phyloP scores from a whole-genome alignment of 2,888 invertebrate genomes.

The Lasioglossum figueresi region DNA sequence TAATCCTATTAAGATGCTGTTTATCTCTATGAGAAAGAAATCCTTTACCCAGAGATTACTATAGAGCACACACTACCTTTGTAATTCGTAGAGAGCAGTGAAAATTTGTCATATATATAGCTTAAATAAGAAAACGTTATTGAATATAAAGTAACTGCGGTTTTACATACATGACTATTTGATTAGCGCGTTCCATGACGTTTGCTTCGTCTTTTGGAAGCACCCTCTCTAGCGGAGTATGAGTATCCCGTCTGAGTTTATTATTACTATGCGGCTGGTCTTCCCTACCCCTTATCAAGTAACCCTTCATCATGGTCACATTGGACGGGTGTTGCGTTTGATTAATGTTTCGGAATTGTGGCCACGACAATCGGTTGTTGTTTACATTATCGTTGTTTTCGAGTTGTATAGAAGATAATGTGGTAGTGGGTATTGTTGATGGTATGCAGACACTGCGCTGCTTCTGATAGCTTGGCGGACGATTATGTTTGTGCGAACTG shows the following conservation, averaged over 20 bases:
- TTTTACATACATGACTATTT: conserved; percentile 93
- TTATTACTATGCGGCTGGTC: conserved; percentile 82
- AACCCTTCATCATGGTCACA: conserved; percentile 77
- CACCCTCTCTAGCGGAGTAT: conserved; percentile 86
- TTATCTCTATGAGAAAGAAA: conserved; percentile 71
- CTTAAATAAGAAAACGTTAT: conserved; percentile 70
- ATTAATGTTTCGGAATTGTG: conserved; percentile 85
- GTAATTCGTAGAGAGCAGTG: conserved; percentile 58
- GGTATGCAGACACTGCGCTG: conserved; percentile 82
- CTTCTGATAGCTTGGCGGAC: conserved; percentile 83
- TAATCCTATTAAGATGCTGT: conserved; percentile 61
- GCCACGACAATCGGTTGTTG: conserved; percentile 86
- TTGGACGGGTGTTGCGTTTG: conserved; percentile 80
- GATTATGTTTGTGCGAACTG: conserved; percentile 83
- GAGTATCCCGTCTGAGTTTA: conserved; percentile 82
- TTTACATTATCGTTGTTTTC: conserved; percentile 85
- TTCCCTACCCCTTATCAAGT: conserved; percentile 79
- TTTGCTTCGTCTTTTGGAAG: conserved; percentile 90
- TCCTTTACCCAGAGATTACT: conserved; percentile 75
- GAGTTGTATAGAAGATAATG: conserved; percentile 83
- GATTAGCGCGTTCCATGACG: conserved; percentile 93
- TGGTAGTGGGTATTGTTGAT: conserved; percentile 76
- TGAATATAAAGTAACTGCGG: conserved; percentile 63
- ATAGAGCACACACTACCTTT: conserved; percentile 69
- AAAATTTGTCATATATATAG: conserved; percentile 36